Evolutionary conservation across 2,888 invertebrate genomes (phyloP), one percentile per base, ranked within the genome.

Genomic region (Phengaris alcon): DNA sequence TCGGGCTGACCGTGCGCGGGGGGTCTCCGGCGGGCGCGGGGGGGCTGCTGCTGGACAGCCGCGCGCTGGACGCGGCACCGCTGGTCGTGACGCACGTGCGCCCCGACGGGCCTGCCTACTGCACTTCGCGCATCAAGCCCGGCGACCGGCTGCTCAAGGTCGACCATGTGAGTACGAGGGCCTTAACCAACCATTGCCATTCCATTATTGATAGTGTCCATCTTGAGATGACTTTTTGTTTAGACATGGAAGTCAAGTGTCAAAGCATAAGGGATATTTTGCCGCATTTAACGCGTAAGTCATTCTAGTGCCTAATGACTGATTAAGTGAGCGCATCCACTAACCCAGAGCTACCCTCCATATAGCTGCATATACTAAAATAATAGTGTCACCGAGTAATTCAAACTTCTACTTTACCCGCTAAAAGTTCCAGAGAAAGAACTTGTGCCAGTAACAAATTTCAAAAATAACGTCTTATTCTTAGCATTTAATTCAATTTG

Each of bases 121-220:
- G 97, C 83, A 97, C 97, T 77, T 98, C 98, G 0, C 95, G 98
- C 78, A 96, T 99, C 79, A 96, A 98, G 86, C 96, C 97, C 52
- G 98, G 99, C 3, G 99, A 99, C 87, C 95, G 98, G 46, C 91
- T 99, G 48, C 84, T 98, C 77, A 97, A 97, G 80, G 97, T 98
- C 74, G 98, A 98, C 88, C 96, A 96, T 87, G 95, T 95, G 85
- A 94, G 94, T 92, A 35, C 4, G 35, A 35, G 35, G 35, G 35
- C 3, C 4, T 35, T 35, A 4, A 4, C 35, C 35, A 35, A 4
- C 2, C 35, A 35, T 35, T 35, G 35, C 35, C 35, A 35, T 35
- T 35, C 35, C 35, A 35, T 35, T 3, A 35, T 35, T 35, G 35
- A 35, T 35, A 35, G 35, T 35, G 35, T 35, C 35, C 4, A 4